Evolutionary conservation across 2,797 vertebrate genomes (phyloP), one percentile per base, ranked within the genome.

Genomic region (Tokudaia muenninki): DNA sequence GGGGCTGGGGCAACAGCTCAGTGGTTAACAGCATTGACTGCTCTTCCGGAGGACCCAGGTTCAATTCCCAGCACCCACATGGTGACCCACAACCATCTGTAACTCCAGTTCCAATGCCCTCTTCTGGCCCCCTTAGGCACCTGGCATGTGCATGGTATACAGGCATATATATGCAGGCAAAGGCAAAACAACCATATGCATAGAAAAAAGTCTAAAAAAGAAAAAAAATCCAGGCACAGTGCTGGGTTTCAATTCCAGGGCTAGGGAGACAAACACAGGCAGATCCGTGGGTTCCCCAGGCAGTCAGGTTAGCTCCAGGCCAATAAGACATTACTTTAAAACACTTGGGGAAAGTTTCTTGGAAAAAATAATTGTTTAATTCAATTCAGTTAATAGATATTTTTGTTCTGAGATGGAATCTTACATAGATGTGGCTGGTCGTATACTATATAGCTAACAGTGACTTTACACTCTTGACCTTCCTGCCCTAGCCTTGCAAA

Each of bases 251-350:
- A 34, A 87, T n/a, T 31, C 47, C 61, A 50, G 63, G 83, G 31
- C 44, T 86, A 41, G 61, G 29, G n/a, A 41, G 57, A 65, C 29
- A 37, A 17, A 47, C 41, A 65, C 59, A 34, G 3, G 31, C 63
- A 67, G 50, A 72, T 37, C 22, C 22, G 9, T 26, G 63, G 19
- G 47, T 34, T 87, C 63, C 29, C 21, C 52, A 31, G 44, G 63
- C 34, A 87, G 44, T 16, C 61, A 22, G 22, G 37, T 88, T 90
- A 77, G 70, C 31, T 87, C 29, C 21, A 70, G 84, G 84, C 19
- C 84, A 52, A 34, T n/a, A n/a, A 87, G 47, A 82, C 52, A n/a
- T 78, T 55, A 88, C 55, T 79, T 91, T 80, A 84, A 84, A 95
- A 82, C 75, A 52, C 57, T 4, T 44, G 59, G 34, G 95, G 94